Evolutionary conservation across 2,888 invertebrate species (phyloP), one percentile per base, ranked within the genome.

Genomic region (Chromoteleia sp.): DNA sequence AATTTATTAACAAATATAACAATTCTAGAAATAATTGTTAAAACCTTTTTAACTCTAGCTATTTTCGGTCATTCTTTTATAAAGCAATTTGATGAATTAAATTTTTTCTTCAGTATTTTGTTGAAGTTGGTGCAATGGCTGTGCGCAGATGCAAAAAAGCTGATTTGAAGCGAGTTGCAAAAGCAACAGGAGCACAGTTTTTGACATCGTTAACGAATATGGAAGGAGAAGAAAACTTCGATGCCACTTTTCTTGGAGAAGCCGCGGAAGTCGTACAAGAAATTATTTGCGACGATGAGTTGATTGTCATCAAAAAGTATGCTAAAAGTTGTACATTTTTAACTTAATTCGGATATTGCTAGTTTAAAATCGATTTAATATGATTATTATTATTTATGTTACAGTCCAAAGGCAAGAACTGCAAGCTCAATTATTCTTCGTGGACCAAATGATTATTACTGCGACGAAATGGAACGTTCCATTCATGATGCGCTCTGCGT

Each of bases 391-490:
- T 14, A 12, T 45, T 17, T 19, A 8, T 58, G 2, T 41, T 10
- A 6, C 14, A 61, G 61, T 0, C 96, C 98, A 0, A 96, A 95
- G 88, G 96, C 96, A 1, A 94, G 98, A 78, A 97, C 98, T 29
- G 98, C 99, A 0, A 97, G 98, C 50, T 99, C 99, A 0, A 96
- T 99, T 39, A 98, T 99, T 92, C 94, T 99, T 41, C 96, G 99
- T 85, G 99, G 99, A 7, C 99, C 99, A 3, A 99, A 99, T 88
- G 99, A 99, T 93, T 98, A 97, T 91, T 99, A 99, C 94, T 97
- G 98, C 90, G 99, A 99, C 92, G 99, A 99, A 94, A 99, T 99
- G 99, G 99, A 99, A 93, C 95, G 99, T 21, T 99, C 99, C 0
- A 94, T 99, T 21, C 99, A 99, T 92, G 99, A 99, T 93, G 97